A percentile compares a stretch with the other conserved stretches of the same genome.
Conservation (phyloP, 1,140 invertebrate genomes). For the Galleria mellonella region DNA sequence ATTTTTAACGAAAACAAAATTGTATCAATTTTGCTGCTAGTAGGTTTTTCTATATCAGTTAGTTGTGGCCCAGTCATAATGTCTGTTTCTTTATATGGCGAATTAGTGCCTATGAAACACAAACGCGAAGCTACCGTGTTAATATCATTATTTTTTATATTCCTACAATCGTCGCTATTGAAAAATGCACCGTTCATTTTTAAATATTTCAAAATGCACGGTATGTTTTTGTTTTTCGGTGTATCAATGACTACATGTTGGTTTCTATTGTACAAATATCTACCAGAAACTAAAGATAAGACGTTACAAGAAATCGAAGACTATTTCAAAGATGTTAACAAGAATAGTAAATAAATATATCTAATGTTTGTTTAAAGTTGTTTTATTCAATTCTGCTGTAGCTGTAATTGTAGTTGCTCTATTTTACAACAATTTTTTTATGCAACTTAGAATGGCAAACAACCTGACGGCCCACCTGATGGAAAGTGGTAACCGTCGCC, state of each 20-base stretch:
- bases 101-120: constrained; percentile 13
- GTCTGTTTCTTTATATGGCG: constrained; percentile 5
- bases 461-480: no score
- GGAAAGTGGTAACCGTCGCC: no score
- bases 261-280: constrained; percentile 14
- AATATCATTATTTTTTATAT: neutral
- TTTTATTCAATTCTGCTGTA: no score
- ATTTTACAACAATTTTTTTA: no score
- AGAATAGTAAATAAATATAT: no score
- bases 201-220: constrained; percentile 9
- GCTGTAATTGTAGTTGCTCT: no score
- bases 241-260: constrained; percentile 8
- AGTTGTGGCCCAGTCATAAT: constrained; percentile 18
- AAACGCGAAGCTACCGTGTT: constrained; percentile 8
- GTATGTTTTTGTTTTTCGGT: constrained; percentile 17
- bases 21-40: constrained; percentile 15
- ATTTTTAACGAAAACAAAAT: constrained; percentile 18
- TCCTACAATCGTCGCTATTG: constrained; percentile 3
- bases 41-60: constrained; percentile 13
- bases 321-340: constrained; percentile 9
- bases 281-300: constrained; percentile 31
- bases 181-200: constrained; percentile 21
- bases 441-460: no score
- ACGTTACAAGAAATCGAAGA: constrained; percentile 26
- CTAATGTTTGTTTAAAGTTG: no score